Percentiles rank a stretch among this genome's conserved stretches.
These are phyloP conservation scores for Sapayoa aenigma DNA, from an alignment of 2,113 vertebrate genomes.

Conservation along the genomic window DNA sequence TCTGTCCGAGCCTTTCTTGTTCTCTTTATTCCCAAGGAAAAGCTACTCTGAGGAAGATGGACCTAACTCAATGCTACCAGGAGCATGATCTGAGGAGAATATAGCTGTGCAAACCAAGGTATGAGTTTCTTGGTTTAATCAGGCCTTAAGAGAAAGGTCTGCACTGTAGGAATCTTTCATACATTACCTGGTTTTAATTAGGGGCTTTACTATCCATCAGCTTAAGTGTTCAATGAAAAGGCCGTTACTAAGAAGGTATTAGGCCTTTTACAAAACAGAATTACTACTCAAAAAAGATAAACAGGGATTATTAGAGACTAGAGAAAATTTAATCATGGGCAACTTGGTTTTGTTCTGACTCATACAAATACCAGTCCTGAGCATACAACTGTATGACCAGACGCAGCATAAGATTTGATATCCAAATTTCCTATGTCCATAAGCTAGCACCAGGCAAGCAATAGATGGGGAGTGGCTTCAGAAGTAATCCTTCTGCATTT, in stretches of 20 bases:
- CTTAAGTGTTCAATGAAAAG: not conserved
- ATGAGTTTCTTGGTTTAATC: not conserved
- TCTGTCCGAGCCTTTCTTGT: not conserved
- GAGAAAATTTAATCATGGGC: not conserved
- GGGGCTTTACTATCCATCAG: not conserved
- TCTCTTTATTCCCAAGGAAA: not conserved
- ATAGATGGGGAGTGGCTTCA: not conserved
- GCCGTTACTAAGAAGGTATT: not conserved
- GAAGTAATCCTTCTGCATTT: not conserved
- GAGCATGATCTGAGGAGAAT: not conserved
- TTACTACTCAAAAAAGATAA: not conserved
- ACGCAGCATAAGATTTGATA: not conserved
- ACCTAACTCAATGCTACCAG: not conserved
- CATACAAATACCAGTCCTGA: not conserved
- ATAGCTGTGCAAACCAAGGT: not conserved
- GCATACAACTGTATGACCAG: not conserved
- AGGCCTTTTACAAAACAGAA: not conserved
- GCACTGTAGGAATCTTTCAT: not conserved
- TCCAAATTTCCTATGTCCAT: not conserved
- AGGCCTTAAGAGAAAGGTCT: not conserved
- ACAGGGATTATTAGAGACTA: not conserved
- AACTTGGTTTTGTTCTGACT: not conserved
- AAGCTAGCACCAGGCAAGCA: not conserved
- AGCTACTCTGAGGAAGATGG: not conserved
- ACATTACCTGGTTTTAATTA: slow-evolving; percentile 5